Evolutionary conservation across 2,797 vertebrate genomes (phyloP), one percentile per base, ranked within the genome.

Genomic region (Halcyon smyrnensis): DNA sequence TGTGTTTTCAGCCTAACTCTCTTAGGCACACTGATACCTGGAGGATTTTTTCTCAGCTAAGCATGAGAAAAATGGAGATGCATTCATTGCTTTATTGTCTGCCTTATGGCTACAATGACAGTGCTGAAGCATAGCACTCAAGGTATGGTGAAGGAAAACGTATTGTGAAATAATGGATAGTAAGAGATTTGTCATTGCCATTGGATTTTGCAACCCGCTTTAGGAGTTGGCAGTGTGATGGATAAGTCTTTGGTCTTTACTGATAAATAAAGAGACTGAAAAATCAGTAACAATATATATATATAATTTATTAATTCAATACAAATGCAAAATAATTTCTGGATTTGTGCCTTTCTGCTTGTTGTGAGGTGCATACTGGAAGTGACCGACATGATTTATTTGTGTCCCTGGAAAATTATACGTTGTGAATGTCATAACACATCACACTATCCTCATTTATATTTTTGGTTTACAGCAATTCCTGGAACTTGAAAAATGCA

Each of bases 201-300:
- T 17, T 74, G 28, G 45, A 74, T 57, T 92, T 78, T 45, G 25
- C 45, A 64, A 15, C 14, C 17, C 14, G 18, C 15, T 59, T 86
- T 74, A 69, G 67, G 34, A 64, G 45, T 18, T 1, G 1, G 16
- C 25, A 45, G 15, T 54, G 36, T 0, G 0, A 24, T 54, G 17
- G 23, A 27, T 68, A 48, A 56, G 19, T 50, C 27, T 62, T 50
- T 48, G 13, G 6, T 68, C 37, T 59, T 71, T 50, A 50, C 39
- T 0, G 1, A 16, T 41, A 74, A 78, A 37, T 0, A n/a, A 1
- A 34, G 30, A 46, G 62, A 36, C n/a, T 71, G 48, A 46, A 67
- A 80, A 75, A 70, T 48, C 25, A 28, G 0, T 16, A 57, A 51
- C 15, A 37, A 5, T 25, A 30, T 6, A 4, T 74, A n/a, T 0